Conservation (phyloP, 2,888 invertebrate species). For the Scaptomyza tumidula region DNA sequence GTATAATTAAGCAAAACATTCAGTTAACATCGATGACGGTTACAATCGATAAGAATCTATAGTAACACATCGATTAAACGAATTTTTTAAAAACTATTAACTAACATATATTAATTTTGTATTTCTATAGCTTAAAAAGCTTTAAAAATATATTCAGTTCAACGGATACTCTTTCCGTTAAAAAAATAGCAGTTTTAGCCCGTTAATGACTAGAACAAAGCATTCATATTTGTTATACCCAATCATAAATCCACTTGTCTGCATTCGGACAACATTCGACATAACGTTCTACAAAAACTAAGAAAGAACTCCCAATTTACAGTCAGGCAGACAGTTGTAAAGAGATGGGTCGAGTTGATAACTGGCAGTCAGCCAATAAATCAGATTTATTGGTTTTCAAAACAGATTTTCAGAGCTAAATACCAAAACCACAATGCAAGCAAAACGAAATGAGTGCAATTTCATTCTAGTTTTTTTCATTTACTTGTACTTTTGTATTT, state of each 20-base stretch:
- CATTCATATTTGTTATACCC: slow-evolving; percentile 9
- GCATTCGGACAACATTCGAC: neutral
- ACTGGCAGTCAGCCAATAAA: slow-evolving; percentile 70
- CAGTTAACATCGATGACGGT: too few species aligned
- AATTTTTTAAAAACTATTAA: too few species aligned
- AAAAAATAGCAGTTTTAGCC: too few species aligned
- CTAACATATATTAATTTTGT: too few species aligned
- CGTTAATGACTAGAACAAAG: too few species aligned
- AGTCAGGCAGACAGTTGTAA: slow-evolving; percentile 6
- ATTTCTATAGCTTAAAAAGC: too few species aligned
- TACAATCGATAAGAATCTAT: too few species aligned
- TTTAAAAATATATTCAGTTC: too few species aligned
- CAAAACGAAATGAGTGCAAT: slow-evolving; percentile 58
- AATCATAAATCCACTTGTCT: neutral
- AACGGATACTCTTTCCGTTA: too few species aligned
- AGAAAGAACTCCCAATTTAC: slow-evolving; percentile 10
- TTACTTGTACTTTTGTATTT: neutral
- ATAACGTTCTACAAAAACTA: slow-evolving; percentile 20
- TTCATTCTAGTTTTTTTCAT: slow-evolving; percentile 3
- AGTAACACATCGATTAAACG: too few species aligned
- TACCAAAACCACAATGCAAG: slow-evolving; percentile 65
- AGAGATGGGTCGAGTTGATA: slow-evolving; percentile 21
- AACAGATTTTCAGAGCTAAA: slow-evolving; percentile 70
- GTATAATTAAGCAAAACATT: too few species aligned
- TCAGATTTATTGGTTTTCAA: slow-evolving; percentile 81